Evolutionary conservation across 2,797 vertebrate genomes (phyloP).

Genomic region (Pygocentrus nattereri): DNA sequence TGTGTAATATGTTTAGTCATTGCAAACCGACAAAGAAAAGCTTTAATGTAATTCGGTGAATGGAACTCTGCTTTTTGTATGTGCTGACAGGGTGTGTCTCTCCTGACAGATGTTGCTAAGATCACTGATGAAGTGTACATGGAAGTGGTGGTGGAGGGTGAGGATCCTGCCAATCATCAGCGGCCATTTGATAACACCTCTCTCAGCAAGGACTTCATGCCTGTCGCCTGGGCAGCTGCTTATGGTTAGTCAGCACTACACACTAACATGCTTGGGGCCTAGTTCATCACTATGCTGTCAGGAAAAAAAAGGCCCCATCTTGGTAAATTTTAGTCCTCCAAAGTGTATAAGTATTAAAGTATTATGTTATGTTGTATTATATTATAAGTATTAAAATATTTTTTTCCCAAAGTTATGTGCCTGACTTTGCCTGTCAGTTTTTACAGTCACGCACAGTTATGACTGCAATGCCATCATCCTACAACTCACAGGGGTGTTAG

Average conservation of each 20-base stretch:
- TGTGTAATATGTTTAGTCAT: no score
- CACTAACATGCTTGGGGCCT: neutral
- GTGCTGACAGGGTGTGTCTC: neutral
- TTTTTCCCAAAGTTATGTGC: no score
- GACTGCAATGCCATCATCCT: no score
- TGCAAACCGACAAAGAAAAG: no score
- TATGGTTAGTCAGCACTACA: conserved; percentile 76
- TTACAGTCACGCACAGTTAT: no score
- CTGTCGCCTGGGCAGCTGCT: conserved; percentile 89
- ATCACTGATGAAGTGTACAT: conserved; percentile 92
- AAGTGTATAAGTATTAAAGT: no score
- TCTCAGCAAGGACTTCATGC: conserved; percentile 87
- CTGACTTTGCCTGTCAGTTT: no score
- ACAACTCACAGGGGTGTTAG: no score
- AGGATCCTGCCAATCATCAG: conserved; percentile 83
- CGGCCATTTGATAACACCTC: conserved; percentile 82
- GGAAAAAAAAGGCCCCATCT: no score
- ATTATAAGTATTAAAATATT: no score
- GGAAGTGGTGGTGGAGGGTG: conserved; percentile 90
- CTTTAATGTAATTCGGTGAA: neutral
- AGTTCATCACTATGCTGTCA: neutral
- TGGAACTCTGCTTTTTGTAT: conserved; percentile 19
- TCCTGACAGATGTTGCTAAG: conserved; percentile 82
- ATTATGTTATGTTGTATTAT: no score
- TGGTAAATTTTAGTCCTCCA: no score